Conservation (phyloP, 1,140 invertebrate species). For the Platyscapa corneri region DNA sequence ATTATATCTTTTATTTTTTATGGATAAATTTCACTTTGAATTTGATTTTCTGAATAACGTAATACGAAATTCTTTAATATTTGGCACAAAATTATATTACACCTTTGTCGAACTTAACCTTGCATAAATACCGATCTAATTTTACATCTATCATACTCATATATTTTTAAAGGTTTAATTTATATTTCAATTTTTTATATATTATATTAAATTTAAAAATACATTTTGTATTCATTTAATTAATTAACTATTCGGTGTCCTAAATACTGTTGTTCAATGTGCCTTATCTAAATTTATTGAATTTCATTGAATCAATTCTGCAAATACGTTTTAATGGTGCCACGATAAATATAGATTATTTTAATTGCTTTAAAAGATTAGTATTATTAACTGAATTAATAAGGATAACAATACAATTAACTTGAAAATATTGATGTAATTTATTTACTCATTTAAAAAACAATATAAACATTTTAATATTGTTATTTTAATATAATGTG, state of each 20-base stretch:
- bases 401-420: neutral
- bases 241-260: no score
- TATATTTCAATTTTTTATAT: neutral
- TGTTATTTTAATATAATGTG: constrained; percentile 20
- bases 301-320: no score
- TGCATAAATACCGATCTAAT: neutral
- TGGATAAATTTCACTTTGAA: neutral
- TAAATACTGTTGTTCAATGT: no score
- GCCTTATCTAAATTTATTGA: no score
- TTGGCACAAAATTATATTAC: constrained; percentile 35
- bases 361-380: no score
- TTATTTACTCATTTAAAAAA: constrained; percentile 37
- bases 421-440: constrained; percentile 44
- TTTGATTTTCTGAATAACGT: neutral
- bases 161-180: neutral
- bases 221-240: no score
- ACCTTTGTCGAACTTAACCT: neutral
- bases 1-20: neutral
- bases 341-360: no score
- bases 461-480: constrained; percentile 32
- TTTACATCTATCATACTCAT: neutral
- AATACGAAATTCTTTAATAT: neutral
- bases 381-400: neutral
- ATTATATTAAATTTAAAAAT: no score
- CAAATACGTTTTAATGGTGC: no score